Base-by-base conservation (phyloP, 2,113 vertebrate species). In the Salvelinus namaycush region DNA sequence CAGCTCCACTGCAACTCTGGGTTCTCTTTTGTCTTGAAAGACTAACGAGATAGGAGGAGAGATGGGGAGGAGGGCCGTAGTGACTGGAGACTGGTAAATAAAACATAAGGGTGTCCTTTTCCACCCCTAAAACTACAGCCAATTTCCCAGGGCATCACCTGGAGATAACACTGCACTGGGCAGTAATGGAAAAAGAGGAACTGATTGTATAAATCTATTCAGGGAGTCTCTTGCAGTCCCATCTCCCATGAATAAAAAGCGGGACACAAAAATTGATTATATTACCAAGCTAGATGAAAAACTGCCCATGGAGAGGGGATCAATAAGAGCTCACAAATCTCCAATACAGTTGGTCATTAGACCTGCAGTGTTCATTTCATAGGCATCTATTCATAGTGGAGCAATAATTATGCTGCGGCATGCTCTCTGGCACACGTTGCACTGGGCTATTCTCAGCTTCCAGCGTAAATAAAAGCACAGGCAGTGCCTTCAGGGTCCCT, bases 1-100 rank as follows among this genome's bases (percentile, higher is more conserved):
- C 89, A 92, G 89, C 86, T 87, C 87, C 81, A 86, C 74, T 75
- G 88, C 85, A 84, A 88, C 89, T 85, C 83, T 68, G 82, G 88
- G 67, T 84, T 86, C 82, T 79, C 88, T 90, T 92, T 93, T 93
- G 91, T 93, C 91, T 92, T 88, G 85, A 88, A 88, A 89, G 87
- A 88, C 87, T 70, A 73, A 76, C 77, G 87, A 87, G 91, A 92
- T 88, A 84, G 90, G 89, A 76, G 74, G 73, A 71, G 70, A 67
- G 81, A 73, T 26, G 26, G 78, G 75, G 76, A 74, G 75, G 39
- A 73, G 77, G 69, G 80, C 73, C 76, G 76, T 87, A 72, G 86
- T 82, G 81, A 84, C 86, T 76, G 81, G 81, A 79, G 83, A 86
- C 80, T 85, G 83, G 68, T 82, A 82, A 76, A 91, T 90, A 90